These are phyloP conservation scores for Megaceryle alcyon DNA, from an alignment of 2,797 vertebrate genomes.

Conservation along the genomic window DNA sequence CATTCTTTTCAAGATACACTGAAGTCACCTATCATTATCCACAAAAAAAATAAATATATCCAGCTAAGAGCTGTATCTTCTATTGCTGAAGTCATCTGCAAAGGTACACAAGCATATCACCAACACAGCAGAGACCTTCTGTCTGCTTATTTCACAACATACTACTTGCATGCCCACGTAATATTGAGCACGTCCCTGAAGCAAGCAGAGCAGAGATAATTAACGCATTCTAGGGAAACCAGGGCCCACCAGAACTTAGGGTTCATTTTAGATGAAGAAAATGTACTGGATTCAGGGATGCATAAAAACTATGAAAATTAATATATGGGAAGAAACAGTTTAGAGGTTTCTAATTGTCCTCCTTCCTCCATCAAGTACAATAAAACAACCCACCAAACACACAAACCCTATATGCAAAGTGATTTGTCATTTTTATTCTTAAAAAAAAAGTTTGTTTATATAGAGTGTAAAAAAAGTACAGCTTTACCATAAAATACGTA, in stretches of 20 bases:
- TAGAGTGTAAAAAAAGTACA: not conserved
- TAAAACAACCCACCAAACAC: not conserved
- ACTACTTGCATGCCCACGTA: accelerated
- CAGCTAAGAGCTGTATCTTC: not conserved
- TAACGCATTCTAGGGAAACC: not conserved
- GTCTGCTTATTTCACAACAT: not conserved
- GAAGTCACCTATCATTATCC: not conserved
- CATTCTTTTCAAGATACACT: not conserved
- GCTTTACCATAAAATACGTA: not conserved
- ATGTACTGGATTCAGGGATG: not conserved
- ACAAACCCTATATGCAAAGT: not conserved
- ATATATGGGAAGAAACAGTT: not conserved
- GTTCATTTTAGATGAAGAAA: not conserved
- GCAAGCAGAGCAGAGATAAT: not conserved
- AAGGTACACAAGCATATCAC: not conserved
- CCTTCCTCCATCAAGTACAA: not conserved
- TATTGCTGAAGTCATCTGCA: not conserved
- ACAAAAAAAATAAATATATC: not conserved
- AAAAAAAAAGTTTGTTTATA: not conserved
- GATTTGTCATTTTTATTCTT: not conserved
- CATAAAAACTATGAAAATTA: not conserved
- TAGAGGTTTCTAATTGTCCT: not conserved
- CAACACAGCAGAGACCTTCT: not conserved
- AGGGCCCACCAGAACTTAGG: not conserved
- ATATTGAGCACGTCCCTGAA: not conserved